phyloP scores from a whole-genome alignment of 2,797 vertebrate species.

The Heteromormyrus szaboi region DNA sequence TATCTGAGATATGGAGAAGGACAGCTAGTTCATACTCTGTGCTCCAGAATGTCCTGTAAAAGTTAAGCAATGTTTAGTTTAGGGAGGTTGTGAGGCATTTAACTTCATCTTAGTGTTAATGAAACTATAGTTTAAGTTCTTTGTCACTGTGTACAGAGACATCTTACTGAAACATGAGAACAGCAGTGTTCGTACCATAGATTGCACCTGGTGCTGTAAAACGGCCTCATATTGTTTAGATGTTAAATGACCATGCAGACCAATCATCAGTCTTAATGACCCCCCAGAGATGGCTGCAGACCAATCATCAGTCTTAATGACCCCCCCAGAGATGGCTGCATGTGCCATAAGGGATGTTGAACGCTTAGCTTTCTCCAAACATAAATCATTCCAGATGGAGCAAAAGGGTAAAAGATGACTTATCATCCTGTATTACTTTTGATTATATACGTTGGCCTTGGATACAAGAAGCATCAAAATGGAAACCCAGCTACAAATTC shows the following conservation, averaged over 20 bases:
- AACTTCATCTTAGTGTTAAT: neutral
- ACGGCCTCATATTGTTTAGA: neutral
- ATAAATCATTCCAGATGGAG: neutral
- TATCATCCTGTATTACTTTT: neutral
- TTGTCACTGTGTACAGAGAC: neutral
- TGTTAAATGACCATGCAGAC: neutral
- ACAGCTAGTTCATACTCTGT: neutral
- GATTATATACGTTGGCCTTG: neutral
- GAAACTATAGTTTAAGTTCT: neutral
- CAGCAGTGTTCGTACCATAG: neutral
- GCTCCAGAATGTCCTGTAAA: neutral
- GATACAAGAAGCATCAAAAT: neutral
- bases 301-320: slow-evolving; percentile 3
- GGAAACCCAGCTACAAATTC: neutral
- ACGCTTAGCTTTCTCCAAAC: neutral
- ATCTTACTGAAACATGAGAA: neutral
- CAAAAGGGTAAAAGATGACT: neutral
- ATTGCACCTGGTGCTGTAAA: neutral
- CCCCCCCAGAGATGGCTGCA: neutral
- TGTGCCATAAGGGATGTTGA: neutral
- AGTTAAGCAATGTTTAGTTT: neutral
- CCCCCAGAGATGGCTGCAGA: neutral
- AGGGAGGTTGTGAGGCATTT: neutral
- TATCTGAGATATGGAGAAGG: neutral
- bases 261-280: neutral